Percentiles rank a stretch among this genome's conserved stretches.
These are phyloP conservation scores for Rhea pennata DNA, from an alignment of 2,113 vertebrate species.

Conservation along the genomic window DNA sequence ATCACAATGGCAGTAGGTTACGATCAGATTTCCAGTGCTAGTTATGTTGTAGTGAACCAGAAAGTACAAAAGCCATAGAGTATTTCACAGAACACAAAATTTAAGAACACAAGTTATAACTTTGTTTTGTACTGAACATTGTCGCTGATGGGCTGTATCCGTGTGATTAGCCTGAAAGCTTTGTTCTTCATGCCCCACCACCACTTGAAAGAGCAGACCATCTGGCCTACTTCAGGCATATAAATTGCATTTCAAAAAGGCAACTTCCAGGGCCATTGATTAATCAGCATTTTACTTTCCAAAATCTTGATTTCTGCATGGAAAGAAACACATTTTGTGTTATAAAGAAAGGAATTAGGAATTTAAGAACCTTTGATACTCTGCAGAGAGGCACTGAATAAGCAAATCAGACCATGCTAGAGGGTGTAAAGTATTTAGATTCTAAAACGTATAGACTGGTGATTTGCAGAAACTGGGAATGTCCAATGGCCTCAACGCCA, in stretches of 20 bases:
- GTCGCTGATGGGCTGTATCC: background rate
- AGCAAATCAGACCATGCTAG: background rate
- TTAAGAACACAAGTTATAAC: background rate
- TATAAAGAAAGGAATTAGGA: background rate
- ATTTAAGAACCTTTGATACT: background rate
- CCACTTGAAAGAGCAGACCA: too few species aligned
- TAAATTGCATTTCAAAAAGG: background rate
- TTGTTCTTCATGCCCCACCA: background rate
- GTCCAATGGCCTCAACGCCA: background rate
- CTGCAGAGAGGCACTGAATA: background rate
- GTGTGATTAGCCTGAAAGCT: background rate
- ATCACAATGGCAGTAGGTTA: background rate
- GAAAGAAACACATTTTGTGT: background rate
- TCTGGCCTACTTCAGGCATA: background rate
- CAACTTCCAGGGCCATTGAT: background rate
- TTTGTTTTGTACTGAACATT: accelerated
- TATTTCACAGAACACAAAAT: background rate
- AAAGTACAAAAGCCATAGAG: background rate
- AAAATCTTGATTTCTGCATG: background rate
- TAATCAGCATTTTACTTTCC: background rate
- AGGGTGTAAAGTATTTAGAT: background rate
- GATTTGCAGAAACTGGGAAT: background rate
- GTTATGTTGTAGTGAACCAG: background rate
- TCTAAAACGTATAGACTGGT: background rate
- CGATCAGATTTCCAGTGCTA: background rate